A percentile compares a stretch with the other conserved stretches of the same genome.
Conservation (phyloP, 1,140 invertebrate species). For the Bombus confusus region DNA sequence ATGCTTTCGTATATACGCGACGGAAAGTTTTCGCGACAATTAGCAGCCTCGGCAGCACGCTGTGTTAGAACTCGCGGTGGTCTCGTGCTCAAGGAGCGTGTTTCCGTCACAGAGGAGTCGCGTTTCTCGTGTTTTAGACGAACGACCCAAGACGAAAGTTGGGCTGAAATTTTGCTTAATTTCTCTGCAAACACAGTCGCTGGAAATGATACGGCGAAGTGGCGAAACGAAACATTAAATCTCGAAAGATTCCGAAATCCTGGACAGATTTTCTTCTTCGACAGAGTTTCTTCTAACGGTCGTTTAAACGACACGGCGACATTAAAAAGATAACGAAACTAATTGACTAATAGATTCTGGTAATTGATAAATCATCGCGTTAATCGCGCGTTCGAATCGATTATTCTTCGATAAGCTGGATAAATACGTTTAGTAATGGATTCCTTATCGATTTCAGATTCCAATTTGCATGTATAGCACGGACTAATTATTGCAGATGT, state of each 20-base stretch:
- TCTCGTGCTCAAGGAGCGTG: background rate
- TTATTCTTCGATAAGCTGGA: background rate
- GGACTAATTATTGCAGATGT: background rate
- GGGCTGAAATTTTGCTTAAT: background rate
- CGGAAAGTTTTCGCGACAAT: conserved; percentile 11
- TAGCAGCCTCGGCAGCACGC: background rate
- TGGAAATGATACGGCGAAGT: no score
- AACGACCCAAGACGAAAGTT: background rate
- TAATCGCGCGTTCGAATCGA: no score
- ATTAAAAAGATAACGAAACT: background rate
- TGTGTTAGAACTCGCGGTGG: background rate
- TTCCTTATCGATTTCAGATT: background rate
- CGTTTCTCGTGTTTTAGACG: background rate
- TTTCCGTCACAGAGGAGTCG: background rate
- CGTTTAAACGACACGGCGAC: accelerated
- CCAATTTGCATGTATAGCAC: background rate
- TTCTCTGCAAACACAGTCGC: background rate
- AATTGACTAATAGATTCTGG: background rate
- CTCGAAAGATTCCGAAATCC: no score
- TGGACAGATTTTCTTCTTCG: no score
- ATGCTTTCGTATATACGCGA: background rate
- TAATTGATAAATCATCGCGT: background rate
- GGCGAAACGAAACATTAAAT: no score
- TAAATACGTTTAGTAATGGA: background rate
- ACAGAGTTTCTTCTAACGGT: no score